Evolutionary conservation across 2,113 vertebrate species (phyloP).

Genomic region (Megaceryle torquata): DNA sequence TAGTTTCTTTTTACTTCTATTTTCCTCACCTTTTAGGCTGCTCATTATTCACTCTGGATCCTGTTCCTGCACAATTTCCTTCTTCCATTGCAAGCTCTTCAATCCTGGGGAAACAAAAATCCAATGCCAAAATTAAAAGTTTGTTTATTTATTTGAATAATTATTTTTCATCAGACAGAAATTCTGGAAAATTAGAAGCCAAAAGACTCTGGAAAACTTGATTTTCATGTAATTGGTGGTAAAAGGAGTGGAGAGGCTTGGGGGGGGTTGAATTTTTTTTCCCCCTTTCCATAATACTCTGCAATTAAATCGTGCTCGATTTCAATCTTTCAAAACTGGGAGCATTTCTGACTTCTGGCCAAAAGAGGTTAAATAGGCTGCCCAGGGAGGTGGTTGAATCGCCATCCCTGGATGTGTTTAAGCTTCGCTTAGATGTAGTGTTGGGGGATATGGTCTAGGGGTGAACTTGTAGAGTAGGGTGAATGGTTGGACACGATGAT

Average conservation of each 20-base stretch:
- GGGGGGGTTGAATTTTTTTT: neutral
- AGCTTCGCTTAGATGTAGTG: no score
- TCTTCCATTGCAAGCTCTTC: neutral
- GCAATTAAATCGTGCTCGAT: neutral
- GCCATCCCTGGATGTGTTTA: no score
- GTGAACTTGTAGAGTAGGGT: no score
- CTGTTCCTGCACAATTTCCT: neutral
- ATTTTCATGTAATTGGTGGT: neutral
- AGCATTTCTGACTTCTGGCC: neutral
- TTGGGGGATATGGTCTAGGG: no score
- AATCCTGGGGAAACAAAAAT: neutral
- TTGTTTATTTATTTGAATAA: neutral
- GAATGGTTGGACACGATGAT: no score
- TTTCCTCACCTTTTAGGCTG: neutral
- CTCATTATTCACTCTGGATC: neutral
- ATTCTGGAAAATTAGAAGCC: neutral
- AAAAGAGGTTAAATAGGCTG: neutral
- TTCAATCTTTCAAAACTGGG: neutral
- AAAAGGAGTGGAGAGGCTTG: neutral
- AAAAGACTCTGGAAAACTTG: neutral
- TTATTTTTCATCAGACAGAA: neutral
- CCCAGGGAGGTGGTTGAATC: no score
- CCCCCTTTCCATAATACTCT: neutral
- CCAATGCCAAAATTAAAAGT: neutral
- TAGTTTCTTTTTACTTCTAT: neutral